Evolutionary conservation across 2,888 invertebrate species (phyloP).

Genomic region (Antitype chi): DNA sequence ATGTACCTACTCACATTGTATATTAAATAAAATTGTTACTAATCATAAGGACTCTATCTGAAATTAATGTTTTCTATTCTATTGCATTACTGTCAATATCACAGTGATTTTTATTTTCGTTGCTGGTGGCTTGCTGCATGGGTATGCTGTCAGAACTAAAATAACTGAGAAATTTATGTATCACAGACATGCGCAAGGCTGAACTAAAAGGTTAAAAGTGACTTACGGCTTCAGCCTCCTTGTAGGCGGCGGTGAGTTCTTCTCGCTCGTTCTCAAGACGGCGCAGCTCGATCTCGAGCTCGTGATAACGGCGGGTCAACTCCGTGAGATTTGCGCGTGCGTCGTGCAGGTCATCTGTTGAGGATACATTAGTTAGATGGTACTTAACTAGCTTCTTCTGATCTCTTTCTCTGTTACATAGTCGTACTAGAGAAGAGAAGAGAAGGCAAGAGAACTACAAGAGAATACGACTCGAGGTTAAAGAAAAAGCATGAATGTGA

Average conservation of each 20-base stretch:
- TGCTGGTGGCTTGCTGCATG: background rate
- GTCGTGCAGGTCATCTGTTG: slow-evolving; percentile 97
- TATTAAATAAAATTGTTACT: background rate
- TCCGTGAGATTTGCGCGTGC: slow-evolving; percentile 98
- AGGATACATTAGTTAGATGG: slow-evolving; percentile 8
- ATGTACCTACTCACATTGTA: background rate
- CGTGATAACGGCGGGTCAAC: slow-evolving; percentile 99
- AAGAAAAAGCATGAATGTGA: background rate
- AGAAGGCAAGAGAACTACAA: background rate
- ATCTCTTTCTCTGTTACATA: background rate
- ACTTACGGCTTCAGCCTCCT: slow-evolving; percentile 99
- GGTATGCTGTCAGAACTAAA: background rate
- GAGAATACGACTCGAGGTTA: background rate
- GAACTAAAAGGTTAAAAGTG: background rate
- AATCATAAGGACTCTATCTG: background rate
- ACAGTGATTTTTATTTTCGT: background rate
- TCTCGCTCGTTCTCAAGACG: slow-evolving; percentile 99
- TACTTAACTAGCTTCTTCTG: background rate
- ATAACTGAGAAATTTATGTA: background rate
- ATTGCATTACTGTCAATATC: background rate
- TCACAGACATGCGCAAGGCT: no score
- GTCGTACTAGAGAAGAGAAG: background rate
- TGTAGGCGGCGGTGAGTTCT: slow-evolving; percentile 99
- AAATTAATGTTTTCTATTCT: background rate
- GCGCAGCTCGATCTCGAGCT: slow-evolving; percentile 98